Evolutionary conservation across 2,888 invertebrate genomes (phyloP).

Genomic region (Drosophila kambysellisi): DNA sequence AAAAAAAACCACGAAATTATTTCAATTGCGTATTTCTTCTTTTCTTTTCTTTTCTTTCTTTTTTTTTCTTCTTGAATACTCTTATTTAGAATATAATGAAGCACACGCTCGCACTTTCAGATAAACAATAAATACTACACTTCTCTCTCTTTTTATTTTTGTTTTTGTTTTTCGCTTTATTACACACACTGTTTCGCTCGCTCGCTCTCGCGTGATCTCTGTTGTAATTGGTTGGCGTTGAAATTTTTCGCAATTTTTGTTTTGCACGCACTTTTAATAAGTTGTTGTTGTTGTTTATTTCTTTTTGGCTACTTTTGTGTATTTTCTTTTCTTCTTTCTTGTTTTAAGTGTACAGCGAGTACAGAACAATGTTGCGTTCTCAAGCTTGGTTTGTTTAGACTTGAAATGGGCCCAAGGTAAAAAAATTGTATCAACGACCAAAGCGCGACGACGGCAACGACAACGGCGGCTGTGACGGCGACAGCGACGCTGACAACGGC

Average conservation of each 20-base stretch:
- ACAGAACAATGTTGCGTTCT: slow-evolving; percentile 41
- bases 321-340: slow-evolving; percentile 10
- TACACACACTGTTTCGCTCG: neutral
- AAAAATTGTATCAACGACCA: slow-evolving; percentile 69
- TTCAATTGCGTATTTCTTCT: slow-evolving; percentile 1
- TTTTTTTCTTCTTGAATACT: neutral
- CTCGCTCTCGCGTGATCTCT: neutral
- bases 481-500: slow-evolving; percentile 24
- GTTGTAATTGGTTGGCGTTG: neutral
- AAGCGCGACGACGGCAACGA: slow-evolving; percentile 42
- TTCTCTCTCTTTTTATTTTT: neutral
- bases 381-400: slow-evolving; percentile 65
- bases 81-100: neutral
- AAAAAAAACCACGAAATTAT: slow-evolving; percentile 1
- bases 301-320: slow-evolving; percentile 17
- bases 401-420: slow-evolving; percentile 79
- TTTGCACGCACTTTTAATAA: slow-evolving; percentile 46
- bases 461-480: slow-evolving; percentile 22
- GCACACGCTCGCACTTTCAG: slow-evolving; percentile 19
- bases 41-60: neutral
- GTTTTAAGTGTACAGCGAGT: slow-evolving; percentile 4
- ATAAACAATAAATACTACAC: slow-evolving; percentile 11
- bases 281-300: slow-evolving; percentile 1
- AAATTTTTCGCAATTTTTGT: slow-evolving; percentile 26
- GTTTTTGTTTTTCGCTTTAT: slow-evolving; percentile 7